Evolutionary conservation across 2,113 vertebrate species (phyloP).

Genomic region (Aegithalos caudatus): DNA sequence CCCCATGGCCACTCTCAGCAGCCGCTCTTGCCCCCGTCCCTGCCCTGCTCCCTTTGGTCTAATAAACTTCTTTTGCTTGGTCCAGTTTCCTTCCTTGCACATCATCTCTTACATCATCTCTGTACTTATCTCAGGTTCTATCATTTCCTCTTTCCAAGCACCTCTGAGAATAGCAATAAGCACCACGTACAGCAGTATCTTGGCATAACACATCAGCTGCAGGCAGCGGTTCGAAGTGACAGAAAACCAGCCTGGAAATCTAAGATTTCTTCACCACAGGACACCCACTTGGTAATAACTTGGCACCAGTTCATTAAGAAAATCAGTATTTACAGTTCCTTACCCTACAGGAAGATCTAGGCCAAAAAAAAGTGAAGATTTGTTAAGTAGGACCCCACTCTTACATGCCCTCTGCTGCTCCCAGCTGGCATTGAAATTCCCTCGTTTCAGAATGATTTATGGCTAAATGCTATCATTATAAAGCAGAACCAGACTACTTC

Average conservation of each 20-base stretch:
- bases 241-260: background rate
- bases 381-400: background rate
- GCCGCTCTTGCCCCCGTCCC: background rate
- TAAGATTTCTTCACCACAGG: background rate
- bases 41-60: background rate
- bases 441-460: constrained; percentile 60
- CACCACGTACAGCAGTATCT: background rate
- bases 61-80: constrained; percentile 6
- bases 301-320: background rate
- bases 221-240: background rate
- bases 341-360: background rate
- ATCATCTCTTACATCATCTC: constrained; percentile 28
- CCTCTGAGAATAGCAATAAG: constrained; percentile 32
- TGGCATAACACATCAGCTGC: background rate
- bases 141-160: constrained; percentile 26
- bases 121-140: constrained; percentile 42
- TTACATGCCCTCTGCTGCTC: constrained; percentile 41
- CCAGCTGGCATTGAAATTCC: background rate
- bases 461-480: constrained; percentile 54
- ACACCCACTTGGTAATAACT: background rate
- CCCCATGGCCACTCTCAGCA: background rate
- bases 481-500: constrained; percentile 59
- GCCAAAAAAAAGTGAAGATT: background rate
- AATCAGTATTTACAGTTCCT: background rate
- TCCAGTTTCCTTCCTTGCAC: constrained; percentile 25